These are phyloP conservation scores for Phytoseiulus persimilis DNA, from an alignment of 2,888 invertebrate species.

Conservation along the genomic window DNA sequence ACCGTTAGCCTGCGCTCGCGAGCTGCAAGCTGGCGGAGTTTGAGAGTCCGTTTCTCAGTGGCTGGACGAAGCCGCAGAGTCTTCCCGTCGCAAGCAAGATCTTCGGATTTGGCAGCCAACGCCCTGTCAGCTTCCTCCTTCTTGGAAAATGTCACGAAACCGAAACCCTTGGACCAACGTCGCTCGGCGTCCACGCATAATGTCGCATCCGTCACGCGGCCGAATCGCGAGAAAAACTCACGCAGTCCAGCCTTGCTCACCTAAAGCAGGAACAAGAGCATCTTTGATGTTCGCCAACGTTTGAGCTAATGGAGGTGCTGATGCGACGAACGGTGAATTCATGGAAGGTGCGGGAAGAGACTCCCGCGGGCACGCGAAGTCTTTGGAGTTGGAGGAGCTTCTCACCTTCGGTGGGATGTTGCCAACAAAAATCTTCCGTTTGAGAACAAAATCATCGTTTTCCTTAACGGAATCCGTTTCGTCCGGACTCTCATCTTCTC, in stretches of 20 bases:
- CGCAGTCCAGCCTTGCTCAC: conserved; percentile 43
- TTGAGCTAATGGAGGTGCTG: too few species aligned
- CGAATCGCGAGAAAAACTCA: conserved; percentile 44
- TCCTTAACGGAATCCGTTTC: conserved; percentile 40
- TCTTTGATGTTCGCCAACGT: neutral
- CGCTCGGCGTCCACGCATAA: conserved; percentile 42
- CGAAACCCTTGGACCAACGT: conserved; percentile 41
- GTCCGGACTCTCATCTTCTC: conserved; percentile 41
- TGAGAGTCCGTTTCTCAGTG: conserved; percentile 43
- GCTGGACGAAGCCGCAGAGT: conserved; percentile 43
- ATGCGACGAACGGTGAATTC: too few species aligned
- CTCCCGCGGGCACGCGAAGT: too few species aligned
- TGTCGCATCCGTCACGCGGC: conserved; percentile 44
- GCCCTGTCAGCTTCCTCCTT: conserved; percentile 43
- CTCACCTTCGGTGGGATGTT: conserved; percentile 44
- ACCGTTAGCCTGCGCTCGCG: conserved; percentile 22
- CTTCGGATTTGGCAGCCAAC: neutral
- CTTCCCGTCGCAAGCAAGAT: conserved; percentile 6
- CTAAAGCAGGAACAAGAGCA: conserved; percentile 40
- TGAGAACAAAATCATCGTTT: conserved; percentile 41
- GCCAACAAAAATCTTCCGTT: conserved; percentile 44
- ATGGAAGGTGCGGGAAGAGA: too few species aligned
- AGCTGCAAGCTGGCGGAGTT: conserved; percentile 41
- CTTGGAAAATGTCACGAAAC: conserved; percentile 45
- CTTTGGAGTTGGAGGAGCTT: too few species aligned